Conservation (phyloP, 2,888 invertebrate genomes). For the Dasypolia templi region DNA sequence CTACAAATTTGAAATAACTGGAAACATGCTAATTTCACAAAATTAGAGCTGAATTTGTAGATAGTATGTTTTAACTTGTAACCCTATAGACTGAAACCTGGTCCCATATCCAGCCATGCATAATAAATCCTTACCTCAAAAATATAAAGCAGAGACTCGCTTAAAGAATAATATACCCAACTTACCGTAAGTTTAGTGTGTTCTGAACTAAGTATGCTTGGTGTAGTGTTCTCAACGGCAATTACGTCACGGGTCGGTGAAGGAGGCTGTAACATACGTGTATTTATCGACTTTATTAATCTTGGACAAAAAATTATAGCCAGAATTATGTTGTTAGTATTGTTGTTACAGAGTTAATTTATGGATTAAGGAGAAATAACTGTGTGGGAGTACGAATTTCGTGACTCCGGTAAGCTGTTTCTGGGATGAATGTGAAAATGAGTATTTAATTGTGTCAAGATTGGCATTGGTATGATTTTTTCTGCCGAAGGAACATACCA, state of each 20-base stretch:
- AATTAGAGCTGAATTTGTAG: background rate
- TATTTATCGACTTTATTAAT: slow-evolving; percentile 62
- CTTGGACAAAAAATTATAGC: slow-evolving; percentile 50
- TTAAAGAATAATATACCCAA: slow-evolving; percentile 30
- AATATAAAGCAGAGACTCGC: slow-evolving; percentile 38
- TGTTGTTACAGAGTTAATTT: slow-evolving; percentile 28
- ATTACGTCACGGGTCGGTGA: slow-evolving; percentile 66
- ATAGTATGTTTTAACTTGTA: background rate
- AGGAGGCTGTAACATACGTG: slow-evolving; percentile 64
- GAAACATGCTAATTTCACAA: background rate
- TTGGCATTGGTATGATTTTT: background rate
- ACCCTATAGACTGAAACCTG: background rate
- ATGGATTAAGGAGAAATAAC: slow-evolving; percentile 17
- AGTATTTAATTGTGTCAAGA: background rate
- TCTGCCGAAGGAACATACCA: background rate
- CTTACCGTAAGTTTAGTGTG: slow-evolving; percentile 62
- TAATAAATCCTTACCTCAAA: slow-evolving; percentile 21
- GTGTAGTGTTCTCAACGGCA: slow-evolving; percentile 56
- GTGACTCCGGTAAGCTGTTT: slow-evolving; percentile 18
- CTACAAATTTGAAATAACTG: background rate
- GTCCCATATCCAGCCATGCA: background rate
- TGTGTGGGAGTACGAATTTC: background rate
- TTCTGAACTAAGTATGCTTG: slow-evolving; percentile 38
- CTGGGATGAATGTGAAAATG: slow-evolving; percentile 6
- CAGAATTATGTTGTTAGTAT: slow-evolving; percentile 24